phyloP scores from a whole-genome alignment of 30 jellyfish, hydroid and myxozoan species.

The Catostylus mosaicus region DNA sequence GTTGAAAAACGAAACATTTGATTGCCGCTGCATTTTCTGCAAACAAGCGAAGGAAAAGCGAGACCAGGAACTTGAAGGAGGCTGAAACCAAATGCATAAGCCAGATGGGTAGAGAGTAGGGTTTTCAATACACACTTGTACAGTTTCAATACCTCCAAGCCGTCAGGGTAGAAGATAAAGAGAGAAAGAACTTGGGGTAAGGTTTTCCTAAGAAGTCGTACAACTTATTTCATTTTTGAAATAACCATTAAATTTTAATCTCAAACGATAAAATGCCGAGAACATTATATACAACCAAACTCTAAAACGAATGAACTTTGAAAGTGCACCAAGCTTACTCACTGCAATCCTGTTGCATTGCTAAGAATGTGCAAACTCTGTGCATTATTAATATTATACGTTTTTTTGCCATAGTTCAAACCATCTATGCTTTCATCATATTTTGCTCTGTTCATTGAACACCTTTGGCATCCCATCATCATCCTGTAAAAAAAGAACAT shows the following conservation, averaged over 20 bases:
- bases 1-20: too few relatives aligned
- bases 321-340: slow-evolving; percentile 67
- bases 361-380: slow-evolving; percentile 35
- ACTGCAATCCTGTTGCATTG: slow-evolving; percentile 65
- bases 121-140: too few relatives aligned
- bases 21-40: too few relatives aligned
- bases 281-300: slow-evolving; percentile 53
- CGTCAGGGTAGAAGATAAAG: too few relatives aligned
- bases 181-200: too few relatives aligned
- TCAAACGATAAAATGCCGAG: not conserved
- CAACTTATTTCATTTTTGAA: not conserved
- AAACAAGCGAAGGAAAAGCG: too few relatives aligned
- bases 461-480: slow-evolving; percentile 77
- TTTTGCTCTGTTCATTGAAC: slow-evolving; percentile 67
- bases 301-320: slow-evolving; percentile 29
- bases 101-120: too few relatives aligned
- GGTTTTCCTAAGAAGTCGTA: not conserved
- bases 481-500: slow-evolving; percentile 45
- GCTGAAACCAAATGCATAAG: too few relatives aligned
- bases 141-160: too few relatives aligned
- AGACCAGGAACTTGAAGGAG: too few relatives aligned
- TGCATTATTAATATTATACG: slow-evolving; percentile 22
- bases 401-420: slow-evolving; percentile 6
- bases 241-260: not conserved
- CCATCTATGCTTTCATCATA: slow-evolving; percentile 18